Percentiles rank a stretch among this genome's conserved stretches.
Evolutionary conservation across 2,113 vertebrate species (phyloP).

Genomic region (Tenebrosternarchus preto): DNA sequence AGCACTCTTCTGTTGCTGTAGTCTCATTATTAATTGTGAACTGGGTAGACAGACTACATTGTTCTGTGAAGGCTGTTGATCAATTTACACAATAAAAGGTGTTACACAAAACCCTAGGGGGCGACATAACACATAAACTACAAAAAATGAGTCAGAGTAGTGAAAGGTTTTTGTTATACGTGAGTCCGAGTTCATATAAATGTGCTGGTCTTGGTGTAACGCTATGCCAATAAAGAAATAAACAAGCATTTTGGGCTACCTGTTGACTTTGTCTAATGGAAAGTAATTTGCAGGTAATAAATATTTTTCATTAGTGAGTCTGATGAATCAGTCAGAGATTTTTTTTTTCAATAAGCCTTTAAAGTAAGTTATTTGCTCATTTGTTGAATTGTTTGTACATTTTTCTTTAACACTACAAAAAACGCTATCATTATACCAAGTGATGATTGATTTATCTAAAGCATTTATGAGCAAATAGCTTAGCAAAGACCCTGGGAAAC

Average conservation of each 20-base stretch:
- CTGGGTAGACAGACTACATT: background rate
- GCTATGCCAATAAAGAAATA: background rate
- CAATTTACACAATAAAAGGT: background rate
- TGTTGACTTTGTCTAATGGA: background rate
- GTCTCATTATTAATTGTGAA: background rate
- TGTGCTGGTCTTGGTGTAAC: background rate
- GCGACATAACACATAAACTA: conserved; percentile 13
- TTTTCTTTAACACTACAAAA: too few species aligned
- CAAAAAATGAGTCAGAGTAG: background rate
- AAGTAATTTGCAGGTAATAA: background rate
- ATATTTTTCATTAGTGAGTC: too few species aligned
- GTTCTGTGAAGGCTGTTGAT: background rate
- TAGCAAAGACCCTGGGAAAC: background rate
- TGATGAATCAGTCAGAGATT: too few species aligned
- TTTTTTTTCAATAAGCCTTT: too few species aligned
- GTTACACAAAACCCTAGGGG: conserved; percentile 1
- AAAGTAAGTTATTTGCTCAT: too few species aligned
- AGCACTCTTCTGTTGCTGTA: background rate
- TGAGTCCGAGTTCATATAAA: background rate
- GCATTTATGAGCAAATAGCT: background rate
- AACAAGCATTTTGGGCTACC: background rate
- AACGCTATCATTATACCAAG: too few species aligned
- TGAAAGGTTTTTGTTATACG: background rate
- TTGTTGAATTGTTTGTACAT: too few species aligned
- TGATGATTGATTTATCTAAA: background rate